A percentile compares a stretch with the other conserved stretches of the same genome.
phyloP scores from a whole-genome alignment of 2,113 vertebrate species.

The Misgurnus mizolepis region DNA sequence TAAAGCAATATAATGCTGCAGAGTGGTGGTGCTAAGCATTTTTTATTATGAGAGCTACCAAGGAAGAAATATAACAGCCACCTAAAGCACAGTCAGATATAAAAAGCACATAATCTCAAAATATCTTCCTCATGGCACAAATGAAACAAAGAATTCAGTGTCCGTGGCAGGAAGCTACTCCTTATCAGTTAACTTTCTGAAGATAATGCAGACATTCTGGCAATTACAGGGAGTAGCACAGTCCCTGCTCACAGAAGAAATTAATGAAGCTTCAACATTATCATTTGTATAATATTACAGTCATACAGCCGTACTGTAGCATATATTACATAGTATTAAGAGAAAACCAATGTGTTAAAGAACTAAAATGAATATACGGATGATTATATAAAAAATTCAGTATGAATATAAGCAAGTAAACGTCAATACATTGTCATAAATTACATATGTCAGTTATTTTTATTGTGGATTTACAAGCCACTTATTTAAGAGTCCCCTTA shows the following conservation, averaged over 20 bases:
- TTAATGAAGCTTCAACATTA: constrained; percentile 31
- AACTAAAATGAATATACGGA: neutral
- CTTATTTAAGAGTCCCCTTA: constrained; percentile 9
- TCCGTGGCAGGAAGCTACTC: constrained; percentile 34
- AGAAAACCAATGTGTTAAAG: neutral
- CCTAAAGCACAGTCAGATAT: constrained; percentile 30
- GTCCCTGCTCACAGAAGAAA: constrained; percentile 5
- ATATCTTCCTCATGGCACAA: constrained; percentile 23
- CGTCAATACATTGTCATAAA: too few relatives aligned
- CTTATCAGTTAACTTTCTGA: constrained; percentile 32
- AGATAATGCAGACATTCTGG: constrained; percentile 20
- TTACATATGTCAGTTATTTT: too few relatives aligned
- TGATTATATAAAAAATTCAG: neutral
- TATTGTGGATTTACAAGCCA: neutral
- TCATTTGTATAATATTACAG: neutral
- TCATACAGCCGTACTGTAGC: neutral
- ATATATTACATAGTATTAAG: constrained; percentile 13
- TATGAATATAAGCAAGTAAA: neutral
- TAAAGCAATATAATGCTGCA: neutral
- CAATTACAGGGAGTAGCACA: constrained; percentile 22
- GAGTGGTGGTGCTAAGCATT: neutral
- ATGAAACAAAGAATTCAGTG: constrained; percentile 34
- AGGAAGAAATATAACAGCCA: constrained; percentile 11
- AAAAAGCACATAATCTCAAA: constrained; percentile 33
- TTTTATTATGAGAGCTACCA: constrained; percentile 9